phyloP scores from a whole-genome alignment of 2,888 invertebrate species.

The Mythimna impura region DNA sequence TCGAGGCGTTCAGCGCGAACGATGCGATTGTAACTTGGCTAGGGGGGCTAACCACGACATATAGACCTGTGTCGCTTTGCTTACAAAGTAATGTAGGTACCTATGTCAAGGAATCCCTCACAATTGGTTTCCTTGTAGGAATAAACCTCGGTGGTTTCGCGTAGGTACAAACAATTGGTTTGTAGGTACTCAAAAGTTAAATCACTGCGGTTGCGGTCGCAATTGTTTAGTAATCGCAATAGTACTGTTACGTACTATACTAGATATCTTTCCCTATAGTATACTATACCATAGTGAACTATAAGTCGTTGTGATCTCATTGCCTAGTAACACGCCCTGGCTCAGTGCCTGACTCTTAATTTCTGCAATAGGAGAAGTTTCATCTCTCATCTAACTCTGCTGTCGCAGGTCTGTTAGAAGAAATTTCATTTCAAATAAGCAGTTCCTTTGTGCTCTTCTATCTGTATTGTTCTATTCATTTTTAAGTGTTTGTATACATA shows the following conservation, averaged over 20 bases:
- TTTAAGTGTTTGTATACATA: too few relatives aligned
- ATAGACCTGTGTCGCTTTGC: too few relatives aligned
- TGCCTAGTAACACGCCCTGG: constrained; percentile 1
- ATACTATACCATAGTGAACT: not conserved
- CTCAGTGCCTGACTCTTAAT: not conserved
- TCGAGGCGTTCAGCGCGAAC: too few relatives aligned
- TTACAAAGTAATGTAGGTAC: too few relatives aligned
- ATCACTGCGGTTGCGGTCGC: constrained; percentile 25
- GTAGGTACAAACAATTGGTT: not conserved
- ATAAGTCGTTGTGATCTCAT: not conserved
- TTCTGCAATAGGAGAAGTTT: not conserved
- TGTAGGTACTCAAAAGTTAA: constrained; percentile 5
- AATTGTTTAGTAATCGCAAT: constrained; percentile 14
- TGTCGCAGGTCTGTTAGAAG: too few relatives aligned
- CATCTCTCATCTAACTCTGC: too few relatives aligned
- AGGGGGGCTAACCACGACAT: too few relatives aligned
- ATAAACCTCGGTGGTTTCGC: not conserved
- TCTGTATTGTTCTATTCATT: too few relatives aligned
- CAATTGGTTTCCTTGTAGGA: constrained; percentile 2
- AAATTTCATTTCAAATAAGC: too few relatives aligned
- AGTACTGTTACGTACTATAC: not conserved
- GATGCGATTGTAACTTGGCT: too few relatives aligned
- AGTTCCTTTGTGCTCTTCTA: too few relatives aligned
- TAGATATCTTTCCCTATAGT: not conserved
- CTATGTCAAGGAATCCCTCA: too few relatives aligned